These are phyloP conservation scores for Elmis aenea DNA, from an alignment of 2,888 invertebrate genomes.

Conservation along the genomic window DNA sequence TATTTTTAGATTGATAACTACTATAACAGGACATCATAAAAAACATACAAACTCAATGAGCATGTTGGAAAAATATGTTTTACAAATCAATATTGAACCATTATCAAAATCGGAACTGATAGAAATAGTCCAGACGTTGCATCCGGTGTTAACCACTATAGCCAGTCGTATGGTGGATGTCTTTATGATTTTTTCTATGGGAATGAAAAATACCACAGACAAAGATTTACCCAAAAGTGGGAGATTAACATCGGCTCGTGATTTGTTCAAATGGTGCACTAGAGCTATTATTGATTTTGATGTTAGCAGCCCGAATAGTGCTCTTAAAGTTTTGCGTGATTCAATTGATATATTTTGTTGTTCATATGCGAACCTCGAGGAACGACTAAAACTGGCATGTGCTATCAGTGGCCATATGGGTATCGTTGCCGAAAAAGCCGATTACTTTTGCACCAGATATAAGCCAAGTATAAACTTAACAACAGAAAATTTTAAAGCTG, in stretches of 20 bases:
- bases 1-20: slow-evolving; percentile 54
- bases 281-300: slow-evolving; percentile 71
- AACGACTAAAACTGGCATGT: slow-evolving; percentile 63
- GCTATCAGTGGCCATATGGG: slow-evolving; percentile 78
- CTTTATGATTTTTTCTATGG: slow-evolving; percentile 74
- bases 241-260: slow-evolving; percentile 74
- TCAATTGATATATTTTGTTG: slow-evolving; percentile 89
- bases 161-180: slow-evolving; percentile 75
- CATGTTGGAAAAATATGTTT: slow-evolving; percentile 75
- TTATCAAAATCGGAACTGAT: slow-evolving; percentile 70
- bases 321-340: slow-evolving; percentile 74
- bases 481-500: slow-evolving; percentile 59
- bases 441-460: slow-evolving; percentile 70
- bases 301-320: slow-evolving; percentile 63
- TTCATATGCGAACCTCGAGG: slow-evolving; percentile 61
- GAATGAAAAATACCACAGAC: slow-evolving; percentile 46
- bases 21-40: slow-evolving; percentile 57
- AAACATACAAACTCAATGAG: slow-evolving; percentile 60
- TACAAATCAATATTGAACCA: slow-evolving; percentile 76
- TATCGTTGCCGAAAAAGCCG: slow-evolving; percentile 74
- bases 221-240: slow-evolving; percentile 48
- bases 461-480: slow-evolving; percentile 70
- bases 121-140: slow-evolving; percentile 63
- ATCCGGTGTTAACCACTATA: slow-evolving; percentile 67
- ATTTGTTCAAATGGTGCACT: slow-evolving; percentile 87